Evolutionary conservation across 1,140 invertebrate species (phyloP), one percentile per base, ranked within the genome.

Genomic region (Thrips palmi): DNA sequence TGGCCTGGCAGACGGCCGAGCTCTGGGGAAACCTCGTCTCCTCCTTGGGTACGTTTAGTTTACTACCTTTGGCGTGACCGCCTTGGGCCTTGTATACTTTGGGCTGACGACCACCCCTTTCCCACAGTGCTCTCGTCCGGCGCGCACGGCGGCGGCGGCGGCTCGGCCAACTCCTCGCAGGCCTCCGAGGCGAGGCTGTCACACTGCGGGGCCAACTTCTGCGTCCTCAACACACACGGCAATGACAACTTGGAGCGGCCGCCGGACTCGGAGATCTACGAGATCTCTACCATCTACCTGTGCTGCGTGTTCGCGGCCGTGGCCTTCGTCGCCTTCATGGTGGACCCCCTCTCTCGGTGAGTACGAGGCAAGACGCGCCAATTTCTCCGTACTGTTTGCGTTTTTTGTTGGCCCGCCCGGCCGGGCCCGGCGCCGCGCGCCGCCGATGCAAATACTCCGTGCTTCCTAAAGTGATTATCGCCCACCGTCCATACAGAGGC

Each of bases 11-110:
- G 53, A 84, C 83, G 0, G 83, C 89, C 39, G 85, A 91, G 58
- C 71, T 93, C 6, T 85, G 86, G 85, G 91, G 91, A 52, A 96
- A 96, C 62, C 67, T 96, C 22, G 85, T 96, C 47, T 93, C 89
- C n/a, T 94, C 88, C 34, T 63, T 86, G 47, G 81, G 79, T 88
- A 55, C 73, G 70, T 56, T 29, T 24, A 3, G 23, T 6, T 34
- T 39, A 33, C 4, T 23, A 40, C 1, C 17, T 8, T 30, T 31
- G 11, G 28, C 20, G 11, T 7, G 24, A 11, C 18, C 31, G 24
- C 33, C 15, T 37, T 37, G 14, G 29, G 5, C 11, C 22, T 37
- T 12, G 33, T 35, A 36, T 3, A 35, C 5, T n/a, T 33, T 15
- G 14, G 18, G 15, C 11, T 35, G 18, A 22, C 8, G 6, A 6